Evolutionary conservation across 2,797 vertebrate species (phyloP).

Genomic region (Sparus aurata): DNA sequence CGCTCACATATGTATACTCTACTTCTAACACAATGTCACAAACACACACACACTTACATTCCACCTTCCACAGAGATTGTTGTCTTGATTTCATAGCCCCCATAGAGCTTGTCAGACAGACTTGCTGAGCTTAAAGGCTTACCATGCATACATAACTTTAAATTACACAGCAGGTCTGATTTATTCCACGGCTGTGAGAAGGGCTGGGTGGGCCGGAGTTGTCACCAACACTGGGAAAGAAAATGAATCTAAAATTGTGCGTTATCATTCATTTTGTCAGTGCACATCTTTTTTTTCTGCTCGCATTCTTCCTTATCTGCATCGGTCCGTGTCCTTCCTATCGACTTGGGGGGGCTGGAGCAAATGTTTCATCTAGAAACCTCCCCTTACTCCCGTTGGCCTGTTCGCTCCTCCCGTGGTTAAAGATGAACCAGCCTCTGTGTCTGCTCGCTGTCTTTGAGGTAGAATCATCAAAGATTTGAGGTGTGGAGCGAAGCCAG

Average conservation of each 20-base stretch:
- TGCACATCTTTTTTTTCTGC: conserved; percentile 34
- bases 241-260: conserved; percentile 48
- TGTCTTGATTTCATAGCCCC: conserved; percentile 47
- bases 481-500: conserved; percentile 79
- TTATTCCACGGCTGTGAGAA: conserved; percentile 54
- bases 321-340: conserved; percentile 30
- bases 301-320: conserved; percentile 35
- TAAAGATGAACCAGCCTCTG: conserved; percentile 72
- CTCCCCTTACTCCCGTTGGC: conserved; percentile 52
- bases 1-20: conserved; percentile 45
- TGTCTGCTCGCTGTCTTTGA: conserved; percentile 77
- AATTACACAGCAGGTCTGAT: conserved; percentile 71
- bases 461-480: conserved; percentile 75
- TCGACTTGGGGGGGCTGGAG: conserved; percentile 73
- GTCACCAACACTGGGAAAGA: conserved; percentile 35
- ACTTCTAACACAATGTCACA: conserved; percentile 24
- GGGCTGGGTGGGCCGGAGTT: conserved; percentile 47
- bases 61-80: conserved; percentile 21
- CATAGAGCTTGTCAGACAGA: conserved; percentile 49
- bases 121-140: conserved; percentile 70
- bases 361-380: conserved; percentile 53
- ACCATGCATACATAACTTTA: conserved; percentile 61
- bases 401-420: conserved; percentile 60
- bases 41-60: conserved; percentile 29
- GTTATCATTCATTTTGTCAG: conserved; percentile 25